Base-by-base conservation (phyloP, 2,113 vertebrate genomes). In the Lonchura striata region DNA sequence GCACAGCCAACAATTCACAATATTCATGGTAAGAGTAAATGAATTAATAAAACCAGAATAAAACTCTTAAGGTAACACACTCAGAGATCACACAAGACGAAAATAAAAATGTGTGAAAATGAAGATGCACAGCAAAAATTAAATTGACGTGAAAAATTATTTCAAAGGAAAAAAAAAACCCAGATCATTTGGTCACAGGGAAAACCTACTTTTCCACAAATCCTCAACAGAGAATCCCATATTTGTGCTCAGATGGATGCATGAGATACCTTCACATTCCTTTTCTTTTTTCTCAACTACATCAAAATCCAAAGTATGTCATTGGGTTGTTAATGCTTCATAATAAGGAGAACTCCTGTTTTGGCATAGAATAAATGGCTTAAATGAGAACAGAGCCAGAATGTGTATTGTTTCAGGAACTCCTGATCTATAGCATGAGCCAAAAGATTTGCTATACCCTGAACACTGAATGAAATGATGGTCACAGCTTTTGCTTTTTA, bases 11-110 rank as follows among this genome's bases (percentile, higher is more conserved):
- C 56, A 70, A 83, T 42, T 60, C 56, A 72, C 57, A 93, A 13
- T 68, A 86, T 92, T 86, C 57, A 93, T 22, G 46, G 80, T 63
- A 94, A 75, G 33, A 90, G 57, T 75, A 87, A 90, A 96, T 86
- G 59, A 76, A 71, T 50, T 90, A 77, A 94, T 78, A 90, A 96
- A 96, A 78, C 31, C 90, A 92, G 79, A 88, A 88, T 68, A 94
- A 91, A 85, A 33, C 72, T 95, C 71, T 74, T 89, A 90, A 92
- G 88, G 41, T 87, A 89, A 86, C 35, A 25, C 35, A 52, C 21
- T 71, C 8, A 5, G 49, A 23, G 24, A 97, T 83, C 82, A 92
- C 5, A 9, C 30, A 86, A 81, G 28, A 82, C 19, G 59, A 82
- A 66, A 90, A 57, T 28, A 78, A 94, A 93, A 75, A 88, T 13